Percentiles rank a stretch among this genome's conserved stretches.
phyloP scores from a whole-genome alignment of 2,888 invertebrate genomes.

The Smittia sp. region DNA sequence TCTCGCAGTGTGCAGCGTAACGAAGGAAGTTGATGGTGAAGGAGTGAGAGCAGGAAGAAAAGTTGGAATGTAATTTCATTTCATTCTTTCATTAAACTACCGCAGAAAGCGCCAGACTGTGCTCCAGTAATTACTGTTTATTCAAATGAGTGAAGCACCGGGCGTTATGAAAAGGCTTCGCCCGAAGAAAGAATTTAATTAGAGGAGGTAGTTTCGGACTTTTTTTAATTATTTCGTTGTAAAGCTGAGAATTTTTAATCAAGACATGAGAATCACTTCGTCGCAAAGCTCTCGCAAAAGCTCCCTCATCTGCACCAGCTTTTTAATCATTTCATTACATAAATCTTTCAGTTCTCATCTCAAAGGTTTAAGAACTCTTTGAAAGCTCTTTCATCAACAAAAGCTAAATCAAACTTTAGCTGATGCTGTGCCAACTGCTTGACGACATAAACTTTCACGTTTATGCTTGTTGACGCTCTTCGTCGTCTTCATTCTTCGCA shows the following conservation, averaged over 20 bases:
- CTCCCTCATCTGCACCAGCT: no score
- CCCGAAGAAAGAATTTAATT: constrained; percentile 5
- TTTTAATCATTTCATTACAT: no score
- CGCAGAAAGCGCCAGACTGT: constrained; percentile 19
- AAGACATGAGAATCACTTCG: background rate
- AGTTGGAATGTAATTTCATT: constrained; percentile 21
- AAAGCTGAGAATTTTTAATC: background rate
- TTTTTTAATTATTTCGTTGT: background rate
- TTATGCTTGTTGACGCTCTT: background rate
- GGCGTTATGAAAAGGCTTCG: background rate
- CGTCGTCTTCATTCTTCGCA: background rate
- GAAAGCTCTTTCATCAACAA: no score
- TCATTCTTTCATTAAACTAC: constrained; percentile 25
- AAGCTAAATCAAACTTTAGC: background rate
- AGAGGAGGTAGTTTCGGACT: constrained; percentile 7
- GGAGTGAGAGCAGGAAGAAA: background rate
- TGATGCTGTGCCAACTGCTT: background rate
- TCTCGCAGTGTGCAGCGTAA: background rate
- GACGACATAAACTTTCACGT: background rate
- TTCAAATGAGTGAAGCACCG: constrained; percentile 1
- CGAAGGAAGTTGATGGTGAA: background rate
- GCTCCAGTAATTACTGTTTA: constrained; percentile 17
- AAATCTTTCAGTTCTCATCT: no score
- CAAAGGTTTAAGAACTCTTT: no score
- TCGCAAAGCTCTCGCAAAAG: no score